Conservation (phyloP, 1,140 invertebrate genomes). For the Drosophila suzukii region DNA sequence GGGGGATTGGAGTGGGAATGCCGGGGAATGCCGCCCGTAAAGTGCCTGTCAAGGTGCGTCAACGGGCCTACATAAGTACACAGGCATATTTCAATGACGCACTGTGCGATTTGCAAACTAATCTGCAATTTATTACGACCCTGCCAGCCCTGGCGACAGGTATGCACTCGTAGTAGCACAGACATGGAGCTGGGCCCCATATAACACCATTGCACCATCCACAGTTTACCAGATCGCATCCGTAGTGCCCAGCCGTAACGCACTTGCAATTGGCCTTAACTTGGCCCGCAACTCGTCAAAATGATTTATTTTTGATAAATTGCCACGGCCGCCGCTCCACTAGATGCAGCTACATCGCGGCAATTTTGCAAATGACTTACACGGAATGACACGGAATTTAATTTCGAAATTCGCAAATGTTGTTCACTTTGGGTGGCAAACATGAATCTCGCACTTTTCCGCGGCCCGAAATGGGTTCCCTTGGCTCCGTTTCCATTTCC, state of each 20-base stretch:
- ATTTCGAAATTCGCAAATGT: slow-evolving; percentile 82
- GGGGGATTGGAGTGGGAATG: neutral
- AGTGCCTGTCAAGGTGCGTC: slow-evolving; percentile 50
- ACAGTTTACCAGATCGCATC: neutral
- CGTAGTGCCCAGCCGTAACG: slow-evolving; percentile 1
- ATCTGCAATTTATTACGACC: slow-evolving; percentile 75
- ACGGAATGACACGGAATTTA: slow-evolving; percentile 82
- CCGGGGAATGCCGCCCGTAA: slow-evolving; percentile 10
- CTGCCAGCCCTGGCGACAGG: slow-evolving; percentile 63
- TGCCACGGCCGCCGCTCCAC: slow-evolving; percentile 57
- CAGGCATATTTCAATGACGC: slow-evolving; percentile 61
- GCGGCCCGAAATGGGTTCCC: slow-evolving; percentile 16
- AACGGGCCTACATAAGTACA: slow-evolving; percentile 31
- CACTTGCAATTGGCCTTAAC: slow-evolving; percentile 42
- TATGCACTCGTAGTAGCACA: slow-evolving; percentile 18
- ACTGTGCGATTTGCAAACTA: slow-evolving; percentile 76
- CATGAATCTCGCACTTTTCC: slow-evolving; percentile 63
- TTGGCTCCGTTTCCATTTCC: slow-evolving; percentile 33
- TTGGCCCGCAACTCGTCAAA: slow-evolving; percentile 62
- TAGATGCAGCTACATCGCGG: slow-evolving; percentile 39
- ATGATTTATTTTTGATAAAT: slow-evolving; percentile 85
- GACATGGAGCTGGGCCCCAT: neutral
- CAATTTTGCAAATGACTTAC: slow-evolving; percentile 83
- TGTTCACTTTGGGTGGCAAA: slow-evolving; percentile 82
- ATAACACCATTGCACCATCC: neutral